Evolutionary conservation across 2,797 vertebrate genomes (phyloP), one percentile per base, ranked within the genome.

Genomic region (Merluccius polli): DNA sequence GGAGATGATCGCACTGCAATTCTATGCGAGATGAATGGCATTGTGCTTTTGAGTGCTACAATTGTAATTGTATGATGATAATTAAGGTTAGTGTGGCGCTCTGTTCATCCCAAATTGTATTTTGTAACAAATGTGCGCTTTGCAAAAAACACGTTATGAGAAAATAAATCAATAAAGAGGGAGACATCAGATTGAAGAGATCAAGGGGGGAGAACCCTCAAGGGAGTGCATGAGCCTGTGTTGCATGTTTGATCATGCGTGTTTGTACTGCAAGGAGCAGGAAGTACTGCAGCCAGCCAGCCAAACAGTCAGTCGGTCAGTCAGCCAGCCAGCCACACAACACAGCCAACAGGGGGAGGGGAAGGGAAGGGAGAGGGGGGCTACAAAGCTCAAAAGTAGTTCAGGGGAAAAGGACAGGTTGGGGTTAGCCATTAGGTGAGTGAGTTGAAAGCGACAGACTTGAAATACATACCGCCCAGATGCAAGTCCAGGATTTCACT

Each of bases 401-500:
- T 76, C 73, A 82, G 72, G 38, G 59, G 44, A 69, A 89, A 83
- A 79, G 82, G 88, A 89, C 81, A 92, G 89, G 93, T 92, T 87
- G 83, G 91, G 90, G 9, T 65, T 97, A 95, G 97, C 96, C 94
- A 82, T 88, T 85, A 78, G 85, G 87, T 93, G 91, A 92, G 88
- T 88, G 80, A 84, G 89, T 91, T 88, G 88, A 78, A 93, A 95
- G 95, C 93, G 89, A 94, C 93, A 95, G 95, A 90, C 95, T 94
- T 92, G 95, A 96, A 94, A 98, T 99, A 99, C 97, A 96, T 99
- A 99, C 98, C 98, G 96, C 97, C 98, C 96, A 99, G 98, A 93
- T 99, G 98, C 96, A 99, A 97, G 96, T 99, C 98, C 96, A 99
- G 96, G 98, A 99, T 96, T 95, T 97, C 98, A 98, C 95, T 99